Base-by-base conservation (phyloP, 2,113 vertebrate genomes). In the Leptobrachium ailaonicum region DNA sequence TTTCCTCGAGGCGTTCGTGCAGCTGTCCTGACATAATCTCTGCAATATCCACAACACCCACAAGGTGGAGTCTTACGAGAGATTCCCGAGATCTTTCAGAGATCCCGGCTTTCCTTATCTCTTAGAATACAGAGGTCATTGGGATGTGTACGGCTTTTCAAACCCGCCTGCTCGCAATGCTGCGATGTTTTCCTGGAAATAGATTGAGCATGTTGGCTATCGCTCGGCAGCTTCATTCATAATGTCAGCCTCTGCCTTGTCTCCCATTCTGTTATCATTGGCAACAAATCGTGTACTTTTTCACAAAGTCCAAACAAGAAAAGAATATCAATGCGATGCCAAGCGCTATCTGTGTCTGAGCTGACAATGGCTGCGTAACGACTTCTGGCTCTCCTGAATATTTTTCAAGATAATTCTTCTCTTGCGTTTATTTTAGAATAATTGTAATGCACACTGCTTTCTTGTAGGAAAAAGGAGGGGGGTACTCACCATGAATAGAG, bases 321-420 rank as follows among this genome's bases (percentile, higher is more conserved):
- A 69, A 40, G 77, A 79, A 79, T 79, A 73, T 66, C 60, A 79
- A 79, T 79, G 70, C 44, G 44, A 73, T 79, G 69, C 10, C 64
- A 79, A 79, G 43, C 2, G 70, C 69, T 73, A 62, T 40, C 2
- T 63, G 77, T n/a, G 41, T 6, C 70, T 3, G 44, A 63, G 56
- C 67, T 45, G 68, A 44, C 67, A 54, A 44, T 69, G 2, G 64
- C 11, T 69, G 11, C 62, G 20, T 64, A 64, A 40, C 54, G 3
- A 3, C 64, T 68, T 14, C 3, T 62, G 54, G n/a, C 41, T 47
- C 41, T 32, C 10, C 56, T 78, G 43, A 41, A 78, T 71, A 13
- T 7, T 68, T 50, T 50, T 68, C 66, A 41, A 62, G 41, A 13
- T 1, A 70, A 41, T 32, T 70, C 7, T 47, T 77, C n/a, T 50